Conservation (phyloP, 2,888 invertebrate species). For the Euspilapteryx auroguttella region DNA sequence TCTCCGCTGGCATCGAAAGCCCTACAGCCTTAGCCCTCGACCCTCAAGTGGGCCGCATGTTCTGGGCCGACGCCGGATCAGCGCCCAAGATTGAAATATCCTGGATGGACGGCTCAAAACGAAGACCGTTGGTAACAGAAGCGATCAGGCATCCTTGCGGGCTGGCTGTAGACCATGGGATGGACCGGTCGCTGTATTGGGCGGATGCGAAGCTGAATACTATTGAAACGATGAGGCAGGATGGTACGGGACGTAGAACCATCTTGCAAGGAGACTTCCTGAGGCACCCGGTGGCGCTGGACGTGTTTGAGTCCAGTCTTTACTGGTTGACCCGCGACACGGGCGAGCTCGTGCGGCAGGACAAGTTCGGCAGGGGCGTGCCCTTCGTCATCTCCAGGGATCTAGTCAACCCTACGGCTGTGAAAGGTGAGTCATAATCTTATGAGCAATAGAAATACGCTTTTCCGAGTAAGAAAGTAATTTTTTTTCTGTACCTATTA, state of each 20-base stretch:
- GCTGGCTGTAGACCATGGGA: constrained; percentile 85
- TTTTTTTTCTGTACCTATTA: too few species aligned
- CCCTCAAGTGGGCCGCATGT: constrained; percentile 82
- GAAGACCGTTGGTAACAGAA: constrained; percentile 79
- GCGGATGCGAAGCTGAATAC: constrained; percentile 90
- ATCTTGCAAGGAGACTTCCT: constrained; percentile 73
- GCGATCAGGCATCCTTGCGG: constrained; percentile 86
- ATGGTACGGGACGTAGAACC: constrained; percentile 75
- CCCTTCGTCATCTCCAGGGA: constrained; percentile 81
- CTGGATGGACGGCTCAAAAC: constrained; percentile 96
- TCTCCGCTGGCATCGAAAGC: constrained; percentile 77
- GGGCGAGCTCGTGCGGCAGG: constrained; percentile 85
- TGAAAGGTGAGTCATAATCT: constrained; percentile 69
- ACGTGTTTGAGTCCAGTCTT: constrained; percentile 90
- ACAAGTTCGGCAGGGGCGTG: constrained; percentile 96
- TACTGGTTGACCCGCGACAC: constrained; percentile 93
- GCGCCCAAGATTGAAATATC: constrained; percentile 91
- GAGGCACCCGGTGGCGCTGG: constrained; percentile 82
- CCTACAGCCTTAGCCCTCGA: constrained; percentile 90
- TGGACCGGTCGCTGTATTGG: constrained; percentile 93
- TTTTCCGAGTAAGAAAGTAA: too few species aligned
- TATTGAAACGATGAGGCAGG: constrained; percentile 82
- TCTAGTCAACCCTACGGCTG: constrained; percentile 82
- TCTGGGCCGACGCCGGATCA: constrained; percentile 92
- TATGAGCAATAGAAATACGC: too few species aligned